phyloP scores from a whole-genome alignment of 2,888 invertebrate genomes.

The Gymnosoma rotundatum region DNA sequence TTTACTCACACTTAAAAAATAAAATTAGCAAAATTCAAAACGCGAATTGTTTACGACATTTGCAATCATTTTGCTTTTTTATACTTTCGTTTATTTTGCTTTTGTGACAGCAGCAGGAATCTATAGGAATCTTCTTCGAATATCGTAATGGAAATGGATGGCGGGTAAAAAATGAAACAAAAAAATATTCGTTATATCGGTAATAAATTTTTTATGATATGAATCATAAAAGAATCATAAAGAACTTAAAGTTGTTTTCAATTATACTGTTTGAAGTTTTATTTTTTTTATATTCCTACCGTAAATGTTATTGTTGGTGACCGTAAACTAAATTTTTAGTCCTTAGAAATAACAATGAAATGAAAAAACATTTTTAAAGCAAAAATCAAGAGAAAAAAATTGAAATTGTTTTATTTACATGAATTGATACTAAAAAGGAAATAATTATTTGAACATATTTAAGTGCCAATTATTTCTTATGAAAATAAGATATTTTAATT shows the following conservation, averaged over 20 bases:
- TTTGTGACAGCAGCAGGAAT: no score
- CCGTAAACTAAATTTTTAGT: neutral
- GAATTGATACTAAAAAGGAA: no score
- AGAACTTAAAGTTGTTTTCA: conserved; percentile 26
- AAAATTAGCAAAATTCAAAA: conserved; percentile 32
- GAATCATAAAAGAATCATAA: conserved; percentile 22
- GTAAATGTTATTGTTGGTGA: neutral
- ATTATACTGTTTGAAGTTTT: neutral
- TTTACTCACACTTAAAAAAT: conserved; percentile 22
- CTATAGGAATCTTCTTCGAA: no score
- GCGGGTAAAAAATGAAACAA: conserved; percentile 1
- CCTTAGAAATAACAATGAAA: neutral
- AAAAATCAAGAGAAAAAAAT: neutral
- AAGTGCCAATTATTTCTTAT: no score
- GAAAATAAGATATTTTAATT: no score
- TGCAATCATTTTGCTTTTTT: conserved; percentile 3
- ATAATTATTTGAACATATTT: no score
- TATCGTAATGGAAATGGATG: no score
- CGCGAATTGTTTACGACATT: conserved; percentile 38
- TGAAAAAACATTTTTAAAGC: neutral
- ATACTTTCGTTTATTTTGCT: no score
- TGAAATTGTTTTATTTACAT: neutral
- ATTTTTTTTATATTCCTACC: neutral
- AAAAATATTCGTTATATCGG: conserved; percentile 11
- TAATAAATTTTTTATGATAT: conserved; percentile 34